A percentile compares a stretch with the other conserved stretches of the same genome.
phyloP scores from a whole-genome alignment of 2,888 invertebrate species.

The Rhagonycha fulva region DNA sequence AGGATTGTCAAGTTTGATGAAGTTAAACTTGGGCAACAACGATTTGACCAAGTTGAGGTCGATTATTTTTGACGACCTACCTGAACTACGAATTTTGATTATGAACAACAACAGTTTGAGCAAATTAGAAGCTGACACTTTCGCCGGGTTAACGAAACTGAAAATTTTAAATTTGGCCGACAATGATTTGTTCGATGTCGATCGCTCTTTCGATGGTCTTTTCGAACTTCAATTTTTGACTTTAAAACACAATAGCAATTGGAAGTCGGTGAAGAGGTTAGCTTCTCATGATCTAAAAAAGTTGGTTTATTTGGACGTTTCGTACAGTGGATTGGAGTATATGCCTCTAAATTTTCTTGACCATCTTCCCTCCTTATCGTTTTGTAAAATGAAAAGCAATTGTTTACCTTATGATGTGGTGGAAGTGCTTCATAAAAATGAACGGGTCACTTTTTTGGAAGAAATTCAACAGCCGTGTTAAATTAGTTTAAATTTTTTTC shows the following conservation, averaged over 20 bases:
- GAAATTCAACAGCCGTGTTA: not conserved
- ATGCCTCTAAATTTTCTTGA: conserved; percentile 2
- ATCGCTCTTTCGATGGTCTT: not conserved
- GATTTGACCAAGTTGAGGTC: not conserved
- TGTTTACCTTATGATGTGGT: not conserved
- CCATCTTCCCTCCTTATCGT: conserved; percentile 1
- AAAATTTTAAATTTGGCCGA: not conserved
- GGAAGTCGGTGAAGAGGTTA: not conserved
- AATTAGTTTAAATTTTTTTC: not conserved
- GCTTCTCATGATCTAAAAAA: not conserved
- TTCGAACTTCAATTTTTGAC: not conserved
- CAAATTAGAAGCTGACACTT: not conserved
- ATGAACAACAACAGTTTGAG: not conserved
- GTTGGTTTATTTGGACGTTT: not conserved
- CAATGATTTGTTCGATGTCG: not conserved
- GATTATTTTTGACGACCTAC: not conserved
- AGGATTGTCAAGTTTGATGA: not conserved
- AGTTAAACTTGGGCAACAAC: not conserved
- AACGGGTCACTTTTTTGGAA: not conserved
- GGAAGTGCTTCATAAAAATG: not conserved
- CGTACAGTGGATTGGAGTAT: not conserved
- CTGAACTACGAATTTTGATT: not conserved
- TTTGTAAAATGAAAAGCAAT: not conserved
- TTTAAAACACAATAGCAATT: not conserved
- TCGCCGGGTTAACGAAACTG: conserved; percentile 1